A percentile compares a stretch with the other conserved stretches of the same genome.
Evolutionary conservation across 1,140 invertebrate genomes (phyloP).

Genomic region (Drosophila willistoni): DNA sequence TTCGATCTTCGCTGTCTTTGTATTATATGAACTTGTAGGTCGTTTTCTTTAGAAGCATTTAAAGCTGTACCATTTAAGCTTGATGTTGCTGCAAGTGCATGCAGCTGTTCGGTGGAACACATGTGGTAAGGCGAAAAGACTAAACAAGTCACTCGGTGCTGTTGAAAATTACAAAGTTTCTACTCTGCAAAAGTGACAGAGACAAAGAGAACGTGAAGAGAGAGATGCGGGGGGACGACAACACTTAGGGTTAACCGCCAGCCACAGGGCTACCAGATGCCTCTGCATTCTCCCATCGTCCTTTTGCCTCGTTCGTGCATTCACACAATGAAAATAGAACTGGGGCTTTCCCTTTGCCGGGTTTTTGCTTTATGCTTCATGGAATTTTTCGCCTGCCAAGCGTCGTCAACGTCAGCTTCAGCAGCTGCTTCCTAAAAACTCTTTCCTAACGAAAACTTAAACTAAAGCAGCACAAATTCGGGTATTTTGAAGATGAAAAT

Average conservation of each 20-base stretch:
- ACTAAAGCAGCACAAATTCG: neutral
- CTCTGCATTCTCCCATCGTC: constrained; percentile 14
- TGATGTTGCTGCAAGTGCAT: constrained; percentile 38
- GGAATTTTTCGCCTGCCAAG: constrained; percentile 45
- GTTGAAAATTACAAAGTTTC: constrained; percentile 65
- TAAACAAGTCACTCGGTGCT: constrained; percentile 38
- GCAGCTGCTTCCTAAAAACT: constrained; percentile 18
- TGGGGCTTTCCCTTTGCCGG: constrained; percentile 33
- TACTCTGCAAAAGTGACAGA: constrained; percentile 60
- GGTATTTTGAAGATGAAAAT: constrained; percentile 2
- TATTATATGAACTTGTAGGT: neutral
- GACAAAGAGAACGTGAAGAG: constrained; percentile 15
- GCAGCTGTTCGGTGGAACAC: constrained; percentile 14
- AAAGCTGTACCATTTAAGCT: constrained; percentile 16
- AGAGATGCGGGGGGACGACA: constrained; percentile 35
- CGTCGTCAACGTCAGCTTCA: constrained; percentile 44
- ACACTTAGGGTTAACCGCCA: constrained; percentile 76
- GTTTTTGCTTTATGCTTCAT: constrained; percentile 56
- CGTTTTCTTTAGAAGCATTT: neutral
- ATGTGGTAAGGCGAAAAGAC: constrained; percentile 26
- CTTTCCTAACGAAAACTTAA: neutral
- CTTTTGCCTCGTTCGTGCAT: neutral
- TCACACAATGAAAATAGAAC: constrained; percentile 15
- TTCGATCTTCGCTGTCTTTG: too few relatives aligned
- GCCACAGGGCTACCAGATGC: constrained; percentile 47